Base-by-base conservation (phyloP, 1,140 invertebrate species). In the Bicyclus anynana region DNA sequence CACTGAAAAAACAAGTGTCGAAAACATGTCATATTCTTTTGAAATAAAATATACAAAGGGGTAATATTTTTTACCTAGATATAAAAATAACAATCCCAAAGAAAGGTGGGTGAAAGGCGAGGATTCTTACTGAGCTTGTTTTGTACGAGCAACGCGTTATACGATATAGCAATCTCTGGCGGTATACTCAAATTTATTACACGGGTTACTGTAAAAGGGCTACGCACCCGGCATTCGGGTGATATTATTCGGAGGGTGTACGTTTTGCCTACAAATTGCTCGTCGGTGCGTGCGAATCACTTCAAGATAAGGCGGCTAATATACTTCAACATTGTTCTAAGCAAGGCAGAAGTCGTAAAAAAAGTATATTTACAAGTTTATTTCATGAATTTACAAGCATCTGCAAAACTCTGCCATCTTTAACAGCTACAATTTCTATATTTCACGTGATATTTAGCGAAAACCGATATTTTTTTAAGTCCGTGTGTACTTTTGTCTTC, bases 231-330 rank as follows among this genome's bases (percentile, higher is more conserved):
- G 47, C 53, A 60, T 46, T 65, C 59, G 59, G 49, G 57, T 70
- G 62, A 77, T 78, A 79, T 80, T 70, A 77, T 79, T 80, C 67
- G 64, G 60, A 51, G 61, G 65, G 70, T 72, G 67, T 80, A 69
- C 66, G 74, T 77, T 80, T 84, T 81, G 77, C 79, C 72, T 82
- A 77, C 75, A 84, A 84, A 84, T 84, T 82, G 74, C 62, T 70
- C 61, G 62, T 56, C 57, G 69, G 75, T 67, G 72, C 79, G 77
- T 79, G 77, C 53, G 53, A 65, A 70, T 67, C 56, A 64, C 59
- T 66, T 53, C 50, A 54, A 54, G 60, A 60, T 68, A 69, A 66
- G 53, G 23, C 37, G 14, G 17, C 27, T 60, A 44, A 60, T 60
- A 60, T 18, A 29, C 29, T 50, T 54, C 23, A 57, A 42, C 33